Evolutionary conservation across 2,797 vertebrate genomes (phyloP).

Genomic region (Siniperca undulata): DNA sequence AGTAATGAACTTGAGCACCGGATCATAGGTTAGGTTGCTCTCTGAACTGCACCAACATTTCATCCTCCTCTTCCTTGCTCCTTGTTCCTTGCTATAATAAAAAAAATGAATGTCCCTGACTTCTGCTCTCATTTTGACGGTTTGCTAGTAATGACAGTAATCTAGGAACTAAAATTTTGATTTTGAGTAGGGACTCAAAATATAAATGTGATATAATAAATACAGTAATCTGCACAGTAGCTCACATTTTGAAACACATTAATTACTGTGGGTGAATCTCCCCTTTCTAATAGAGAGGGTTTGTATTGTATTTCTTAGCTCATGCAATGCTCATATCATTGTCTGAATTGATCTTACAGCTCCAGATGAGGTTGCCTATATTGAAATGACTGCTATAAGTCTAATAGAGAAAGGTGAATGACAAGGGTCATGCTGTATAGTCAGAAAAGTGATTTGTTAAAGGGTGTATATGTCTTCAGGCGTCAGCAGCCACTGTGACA

Average conservation of each 20-base stretch:
- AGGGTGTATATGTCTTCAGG: constrained; percentile 4
- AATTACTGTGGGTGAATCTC: constrained; percentile 8
- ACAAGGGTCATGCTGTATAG: neutral
- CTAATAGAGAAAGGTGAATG: constrained; percentile 17
- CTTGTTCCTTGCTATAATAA: constrained; percentile 34
- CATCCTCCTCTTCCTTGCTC: constrained; percentile 34
- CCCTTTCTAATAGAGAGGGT: neutral
- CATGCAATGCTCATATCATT: constrained; percentile 8
- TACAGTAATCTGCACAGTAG: neutral
- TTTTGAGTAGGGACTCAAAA: neutral
- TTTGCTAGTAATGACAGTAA: constrained; percentile 25
- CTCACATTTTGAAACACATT: constrained; percentile 14
- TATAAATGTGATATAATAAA: constrained; percentile 3
- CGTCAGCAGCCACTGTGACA: neutral
- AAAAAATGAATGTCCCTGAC: constrained; percentile 45
- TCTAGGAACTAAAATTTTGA: constrained; percentile 15
- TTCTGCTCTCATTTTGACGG: constrained; percentile 42
- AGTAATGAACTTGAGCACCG: constrained; percentile 53
- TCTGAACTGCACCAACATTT: constrained; percentile 59
- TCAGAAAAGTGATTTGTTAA: constrained; percentile 13
- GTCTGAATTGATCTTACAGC: constrained; percentile 30
- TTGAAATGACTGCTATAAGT: constrained; percentile 26
- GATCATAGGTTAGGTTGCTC: constrained; percentile 53
- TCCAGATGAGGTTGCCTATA: constrained; percentile 15
- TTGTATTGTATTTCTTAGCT: constrained; percentile 19